Percentiles rank a stretch among this genome's conserved stretches.
Evolutionary conservation across 2,113 vertebrate genomes (phyloP).

Genomic region (Callithrix jacchus): DNA sequence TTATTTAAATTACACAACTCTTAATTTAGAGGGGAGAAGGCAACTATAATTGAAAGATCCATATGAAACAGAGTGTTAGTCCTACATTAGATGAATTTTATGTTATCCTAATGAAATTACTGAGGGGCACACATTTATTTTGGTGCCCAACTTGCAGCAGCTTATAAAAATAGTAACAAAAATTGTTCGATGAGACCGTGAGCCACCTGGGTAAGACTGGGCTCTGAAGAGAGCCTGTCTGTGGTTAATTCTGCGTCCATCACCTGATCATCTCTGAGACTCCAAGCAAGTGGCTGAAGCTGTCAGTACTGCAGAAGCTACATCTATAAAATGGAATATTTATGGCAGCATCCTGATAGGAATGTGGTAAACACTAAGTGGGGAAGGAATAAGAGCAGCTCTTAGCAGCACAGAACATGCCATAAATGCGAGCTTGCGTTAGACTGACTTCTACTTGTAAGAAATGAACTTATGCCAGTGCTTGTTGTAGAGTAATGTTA

Average conservation of each 20-base stretch:
- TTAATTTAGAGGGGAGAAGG: background rate
- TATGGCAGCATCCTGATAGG: fast-evolving
- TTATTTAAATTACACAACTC: background rate
- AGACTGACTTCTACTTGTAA: fast-evolving
- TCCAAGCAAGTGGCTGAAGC: background rate
- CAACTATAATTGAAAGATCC: background rate
- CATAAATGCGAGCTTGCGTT: background rate
- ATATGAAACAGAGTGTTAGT: fast-evolving
- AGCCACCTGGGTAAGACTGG: background rate
- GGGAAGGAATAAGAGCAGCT: fast-evolving
- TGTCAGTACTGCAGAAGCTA: too few relatives aligned
- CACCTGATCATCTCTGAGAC: background rate
- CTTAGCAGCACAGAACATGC: too few relatives aligned
- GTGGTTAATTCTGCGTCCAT: background rate
- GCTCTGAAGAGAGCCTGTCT: background rate
- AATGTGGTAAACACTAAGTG: background rate
- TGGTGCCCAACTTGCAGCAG: background rate
- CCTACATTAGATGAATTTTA: background rate
- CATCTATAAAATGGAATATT: background rate
- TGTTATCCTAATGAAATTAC: background rate
- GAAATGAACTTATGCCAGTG: background rate
- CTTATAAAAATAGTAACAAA: background rate
- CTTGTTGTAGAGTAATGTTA: background rate
- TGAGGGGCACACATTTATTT: background rate
- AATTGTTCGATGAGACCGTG: background rate